Base-by-base conservation (phyloP, 2,888 invertebrate species). In the Mayetiola destructor region DNA sequence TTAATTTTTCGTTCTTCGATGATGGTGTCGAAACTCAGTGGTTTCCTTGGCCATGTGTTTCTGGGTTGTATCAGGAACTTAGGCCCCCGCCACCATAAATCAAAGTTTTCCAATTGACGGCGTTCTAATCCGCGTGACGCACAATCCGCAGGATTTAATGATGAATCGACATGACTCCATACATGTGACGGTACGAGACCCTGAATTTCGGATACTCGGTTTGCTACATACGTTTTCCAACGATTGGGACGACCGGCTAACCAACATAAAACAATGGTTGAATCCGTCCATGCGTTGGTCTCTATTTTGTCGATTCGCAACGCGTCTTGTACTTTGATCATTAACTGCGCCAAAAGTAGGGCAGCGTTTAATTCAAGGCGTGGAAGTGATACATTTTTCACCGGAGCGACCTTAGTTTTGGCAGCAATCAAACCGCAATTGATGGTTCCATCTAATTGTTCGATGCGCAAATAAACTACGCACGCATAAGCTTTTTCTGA, bases 281-380 rank as follows among this genome's bases (percentile, higher is more conserved):
- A 67, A 57, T 68, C 67, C 2, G 64, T 61, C 64, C 63, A 65
- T 23, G 58, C 61, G 20, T 21, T 59, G 2, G 59, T 42, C 30
- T 58, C 12, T 1, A 36, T 36, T 21, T 61, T 23, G 2, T 48
- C 23, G 3, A 60, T 20, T 4, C 55, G 36, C 2, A 62, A 42
- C 5, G 60, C 40, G 0, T 32, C 39, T n/a, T 54, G 37, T 0
- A 63, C 59, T 14, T 57, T 57, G 3, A 35, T 30, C 12, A 61
- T 10, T 14, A 66, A 59, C 39, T 61, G 55, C 8, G 64, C 56
- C 6, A 64, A 48, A 14, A 66, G 53, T 2, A 64, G 36, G 4
- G 66, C 66, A n/a, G 60, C 64, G 39, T 64, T 64, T 0, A 68
- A 59, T 56, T 68, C 66, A 10, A 67, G 55, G 12, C 62, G 23